phyloP scores from a whole-genome alignment of 1,140 invertebrate species.

The Pissodes strobi region DNA sequence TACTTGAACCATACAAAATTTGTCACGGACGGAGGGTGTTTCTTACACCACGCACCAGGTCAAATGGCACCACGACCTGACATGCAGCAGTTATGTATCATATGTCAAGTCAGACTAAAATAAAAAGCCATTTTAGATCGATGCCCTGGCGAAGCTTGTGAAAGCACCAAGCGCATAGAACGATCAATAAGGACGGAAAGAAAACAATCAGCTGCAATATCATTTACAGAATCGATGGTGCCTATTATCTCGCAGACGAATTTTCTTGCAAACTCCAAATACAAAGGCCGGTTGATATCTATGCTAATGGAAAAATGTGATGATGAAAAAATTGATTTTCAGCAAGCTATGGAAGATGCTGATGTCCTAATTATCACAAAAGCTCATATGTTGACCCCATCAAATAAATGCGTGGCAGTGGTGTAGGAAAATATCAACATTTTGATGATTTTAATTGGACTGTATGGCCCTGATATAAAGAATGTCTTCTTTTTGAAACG shows the following conservation, averaged over 20 bases:
- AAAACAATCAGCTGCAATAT: neutral
- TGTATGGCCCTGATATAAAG: no score
- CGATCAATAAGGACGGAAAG: neutral
- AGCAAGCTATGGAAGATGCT: slow-evolving; percentile 14
- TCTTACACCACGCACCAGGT: neutral
- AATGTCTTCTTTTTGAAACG: slow-evolving; percentile 14
- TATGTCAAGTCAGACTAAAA: neutral
- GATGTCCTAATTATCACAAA: no score
- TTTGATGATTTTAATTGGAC: no score
- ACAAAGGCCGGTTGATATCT: slow-evolving; percentile 18
- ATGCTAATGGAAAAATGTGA: neutral
- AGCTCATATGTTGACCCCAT: no score
- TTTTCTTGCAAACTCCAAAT: slow-evolving; percentile 15
- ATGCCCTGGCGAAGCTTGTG: neutral
- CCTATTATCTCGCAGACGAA: neutral
- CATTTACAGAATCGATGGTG: slow-evolving; percentile 17
- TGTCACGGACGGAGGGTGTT: neutral
- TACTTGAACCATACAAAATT: neutral
- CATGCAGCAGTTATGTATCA: slow-evolving; percentile 12
- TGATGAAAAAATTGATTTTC: neutral
- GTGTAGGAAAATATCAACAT: no score
- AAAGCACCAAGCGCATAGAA: slow-evolving; percentile 14
- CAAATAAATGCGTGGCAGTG: no score
- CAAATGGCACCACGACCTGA: neutral
- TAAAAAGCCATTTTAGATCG: neutral